A percentile compares a stretch with the other conserved stretches of the same genome.
Evolutionary conservation across 2,113 vertebrate species (phyloP).

Genomic region (Dasyurus viverrinus): DNA sequence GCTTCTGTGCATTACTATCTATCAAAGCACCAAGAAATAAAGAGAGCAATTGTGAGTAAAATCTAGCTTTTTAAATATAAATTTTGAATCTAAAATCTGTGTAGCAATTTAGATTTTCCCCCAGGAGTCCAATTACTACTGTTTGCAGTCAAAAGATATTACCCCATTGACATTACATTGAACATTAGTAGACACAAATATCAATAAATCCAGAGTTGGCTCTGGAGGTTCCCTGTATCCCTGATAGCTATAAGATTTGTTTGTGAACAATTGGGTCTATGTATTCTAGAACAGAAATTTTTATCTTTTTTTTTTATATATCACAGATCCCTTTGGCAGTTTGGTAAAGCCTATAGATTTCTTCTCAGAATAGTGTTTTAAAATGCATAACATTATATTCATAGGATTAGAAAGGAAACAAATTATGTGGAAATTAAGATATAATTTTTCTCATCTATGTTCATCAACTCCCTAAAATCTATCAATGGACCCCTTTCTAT

Average conservation of each 20-base stretch:
- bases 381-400: neutral
- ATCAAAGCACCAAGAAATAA: neutral
- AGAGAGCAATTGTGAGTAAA: neutral
- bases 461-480: neutral
- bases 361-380: neutral
- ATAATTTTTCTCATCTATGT: neutral
- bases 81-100: conserved; percentile 4
- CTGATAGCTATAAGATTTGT: neutral
- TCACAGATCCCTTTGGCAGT: neutral
- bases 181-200: neutral
- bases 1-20: neutral
- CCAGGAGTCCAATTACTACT: neutral
- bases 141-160: neutral
- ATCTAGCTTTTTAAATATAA: conserved; percentile 27
- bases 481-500: neutral
- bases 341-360: neutral
- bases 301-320: neutral
- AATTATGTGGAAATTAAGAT: neutral
- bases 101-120: neutral
- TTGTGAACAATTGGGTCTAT: neutral
- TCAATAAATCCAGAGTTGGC: neutral
- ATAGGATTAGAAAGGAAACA: neutral
- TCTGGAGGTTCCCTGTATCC: neutral
- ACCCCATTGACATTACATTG: neutral
- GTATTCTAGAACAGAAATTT: no score